Conservation (phyloP, 2,113 vertebrate genomes). For the Otolemur garnettii region DNA sequence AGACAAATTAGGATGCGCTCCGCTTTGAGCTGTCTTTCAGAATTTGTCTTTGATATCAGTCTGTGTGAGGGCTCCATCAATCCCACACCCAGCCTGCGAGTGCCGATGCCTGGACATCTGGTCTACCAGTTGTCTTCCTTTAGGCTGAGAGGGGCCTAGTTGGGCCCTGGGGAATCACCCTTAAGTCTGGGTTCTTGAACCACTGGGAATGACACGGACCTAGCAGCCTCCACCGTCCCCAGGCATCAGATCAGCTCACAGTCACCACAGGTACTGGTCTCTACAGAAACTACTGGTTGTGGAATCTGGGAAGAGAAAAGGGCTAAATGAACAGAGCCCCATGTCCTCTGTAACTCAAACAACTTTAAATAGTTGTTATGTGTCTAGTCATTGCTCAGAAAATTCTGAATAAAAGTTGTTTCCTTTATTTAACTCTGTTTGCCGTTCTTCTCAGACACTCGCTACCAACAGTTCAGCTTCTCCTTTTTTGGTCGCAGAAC, state of each 20-base stretch:
- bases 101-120: slow-evolving; percentile 19
- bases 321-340: fast-evolving
- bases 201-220: not conserved
- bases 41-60: slow-evolving; percentile 59
- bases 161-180: not conserved
- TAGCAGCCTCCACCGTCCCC: not conserved
- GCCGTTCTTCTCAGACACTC: not conserved
- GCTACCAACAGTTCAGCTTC: not conserved
- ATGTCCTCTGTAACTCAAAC: not conserved
- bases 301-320: not conserved
- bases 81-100: not conserved
- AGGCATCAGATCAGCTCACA: not conserved
- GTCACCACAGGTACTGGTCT: not conserved
- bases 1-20: slow-evolving; percentile 55
- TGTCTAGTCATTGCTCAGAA: not conserved
- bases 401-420: not conserved
- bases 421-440: not conserved
- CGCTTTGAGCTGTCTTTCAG: slow-evolving; percentile 46
- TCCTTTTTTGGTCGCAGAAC: not conserved
- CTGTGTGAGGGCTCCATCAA: not conserved
- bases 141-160: not conserved
- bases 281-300: not conserved
- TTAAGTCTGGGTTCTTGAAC: not conserved
- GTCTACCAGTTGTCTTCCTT: slow-evolving; percentile 30
- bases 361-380: not conserved